These are phyloP conservation scores for Romanogobio albipinnatus DNA, from an alignment of 2,113 vertebrate species.

Conservation along the genomic window DNA sequence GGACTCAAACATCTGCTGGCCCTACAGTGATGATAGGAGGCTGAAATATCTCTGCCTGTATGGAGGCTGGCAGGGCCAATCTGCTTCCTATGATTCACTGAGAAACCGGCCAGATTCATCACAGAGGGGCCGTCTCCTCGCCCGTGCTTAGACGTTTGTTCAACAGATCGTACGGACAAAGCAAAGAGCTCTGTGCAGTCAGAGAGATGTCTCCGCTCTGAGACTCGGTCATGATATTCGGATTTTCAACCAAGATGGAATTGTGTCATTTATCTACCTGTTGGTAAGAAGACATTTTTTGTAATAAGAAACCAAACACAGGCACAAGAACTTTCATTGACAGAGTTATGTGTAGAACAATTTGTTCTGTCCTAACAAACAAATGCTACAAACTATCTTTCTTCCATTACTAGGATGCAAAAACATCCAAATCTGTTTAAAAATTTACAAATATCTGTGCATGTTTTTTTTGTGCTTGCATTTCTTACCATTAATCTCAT, in stretches of 20 bases:
- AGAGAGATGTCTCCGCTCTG: not conserved
- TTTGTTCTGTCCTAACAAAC: not conserved
- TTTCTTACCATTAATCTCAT: not conserved
- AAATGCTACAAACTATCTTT: not conserved
- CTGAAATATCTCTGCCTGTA: conserved; percentile 56
- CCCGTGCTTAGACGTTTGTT: not conserved
- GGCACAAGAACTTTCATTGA: not conserved
- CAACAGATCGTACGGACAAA: not conserved
- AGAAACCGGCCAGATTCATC: conserved; percentile 48
- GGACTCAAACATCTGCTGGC: conserved; percentile 52
- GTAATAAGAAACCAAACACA: not conserved
- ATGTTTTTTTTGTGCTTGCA: not conserved
- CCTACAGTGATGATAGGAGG: conserved; percentile 26
- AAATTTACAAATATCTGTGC: not conserved
- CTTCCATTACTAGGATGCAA: not conserved
- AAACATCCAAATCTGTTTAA: not conserved
- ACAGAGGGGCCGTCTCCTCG: conserved; percentile 26
- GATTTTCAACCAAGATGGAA: not conserved
- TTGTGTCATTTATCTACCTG: not conserved
- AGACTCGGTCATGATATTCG: not conserved
- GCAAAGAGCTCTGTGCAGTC: not conserved
- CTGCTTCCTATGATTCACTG: conserved; percentile 54
- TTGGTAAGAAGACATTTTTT: not conserved
- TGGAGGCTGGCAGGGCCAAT: conserved; percentile 58
- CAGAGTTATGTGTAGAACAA: not conserved